Percentiles rank a stretch among this genome's conserved stretches.
Conservation (phyloP, 2,888 invertebrate species). For the Cryptophagus acutangulus region DNA sequence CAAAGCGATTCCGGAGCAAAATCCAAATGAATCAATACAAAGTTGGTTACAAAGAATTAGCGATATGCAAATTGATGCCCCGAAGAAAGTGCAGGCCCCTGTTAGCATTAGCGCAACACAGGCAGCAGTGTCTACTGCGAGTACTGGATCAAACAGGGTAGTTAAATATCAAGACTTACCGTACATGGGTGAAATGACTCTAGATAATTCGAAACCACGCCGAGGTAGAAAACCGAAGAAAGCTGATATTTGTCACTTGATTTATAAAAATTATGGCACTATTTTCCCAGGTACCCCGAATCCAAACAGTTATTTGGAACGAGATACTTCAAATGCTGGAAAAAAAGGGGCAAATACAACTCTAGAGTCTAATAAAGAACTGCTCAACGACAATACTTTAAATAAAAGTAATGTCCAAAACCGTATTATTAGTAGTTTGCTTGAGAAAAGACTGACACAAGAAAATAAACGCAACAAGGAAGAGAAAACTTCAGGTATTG, state of each 20-base stretch:
- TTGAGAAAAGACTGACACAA: conserved; percentile 66
- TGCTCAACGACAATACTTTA: conserved; percentile 24
- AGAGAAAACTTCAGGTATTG: not conserved
- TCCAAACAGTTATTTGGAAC: conserved; percentile 50
- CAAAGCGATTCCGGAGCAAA: conserved; percentile 42
- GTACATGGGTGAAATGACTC: conserved; percentile 88
- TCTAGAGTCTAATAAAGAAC: conserved; percentile 9
- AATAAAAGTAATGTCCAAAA: conserved; percentile 64
- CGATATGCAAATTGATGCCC: conserved; percentile 61
- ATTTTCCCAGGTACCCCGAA: conserved; percentile 73
- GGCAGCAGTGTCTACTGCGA: conserved; percentile 5
- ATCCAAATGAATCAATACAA: conserved; percentile 62
- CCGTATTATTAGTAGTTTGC: conserved; percentile 62
- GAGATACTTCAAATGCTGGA: conserved; percentile 37
- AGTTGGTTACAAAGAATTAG: conserved; percentile 73
- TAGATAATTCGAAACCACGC: conserved; percentile 81
- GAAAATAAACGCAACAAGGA: conserved; percentile 53
- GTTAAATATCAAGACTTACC: conserved; percentile 79
- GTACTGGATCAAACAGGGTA: conserved; percentile 42
- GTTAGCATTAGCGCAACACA: conserved; percentile 8
- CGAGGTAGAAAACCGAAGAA: conserved; percentile 87
- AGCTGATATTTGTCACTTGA: conserved; percentile 85
- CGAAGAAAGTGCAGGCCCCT: conserved; percentile 36
- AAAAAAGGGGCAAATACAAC: conserved; percentile 7
- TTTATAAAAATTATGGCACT: conserved; percentile 88